These are phyloP conservation scores for Caenorhabditis sp. DNA, from an alignment of 2,888 invertebrate species.

Conservation along the genomic window DNA sequence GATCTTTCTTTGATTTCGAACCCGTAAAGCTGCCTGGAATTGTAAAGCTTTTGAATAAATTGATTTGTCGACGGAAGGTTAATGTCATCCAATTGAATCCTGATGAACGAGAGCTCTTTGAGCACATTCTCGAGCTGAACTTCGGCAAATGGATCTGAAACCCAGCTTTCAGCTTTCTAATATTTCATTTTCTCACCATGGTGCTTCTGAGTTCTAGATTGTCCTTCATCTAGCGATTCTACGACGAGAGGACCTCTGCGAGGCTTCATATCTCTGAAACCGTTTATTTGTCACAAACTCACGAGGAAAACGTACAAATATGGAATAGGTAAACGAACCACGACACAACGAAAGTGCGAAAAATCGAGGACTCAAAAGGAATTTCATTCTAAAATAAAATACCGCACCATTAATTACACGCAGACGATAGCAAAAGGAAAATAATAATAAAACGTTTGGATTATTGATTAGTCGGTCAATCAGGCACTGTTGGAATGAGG, in stretches of 20 bases:
- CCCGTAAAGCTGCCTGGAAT: constrained; percentile 34
- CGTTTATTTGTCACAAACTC: too few relatives aligned
- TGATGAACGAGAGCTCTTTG: constrained; percentile 58
- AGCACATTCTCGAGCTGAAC: constrained; percentile 52
- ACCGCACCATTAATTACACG: neutral
- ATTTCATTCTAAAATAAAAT: constrained; percentile 39
- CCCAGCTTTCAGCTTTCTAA: too few relatives aligned
- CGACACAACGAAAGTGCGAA: neutral
- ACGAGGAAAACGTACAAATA: neutral
- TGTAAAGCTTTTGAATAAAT: constrained; percentile 27
- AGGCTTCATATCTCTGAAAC: constrained; percentile 19
- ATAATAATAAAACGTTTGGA: too few relatives aligned
- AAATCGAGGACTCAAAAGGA: neutral
- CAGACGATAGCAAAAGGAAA: neutral
- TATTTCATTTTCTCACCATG: neutral
- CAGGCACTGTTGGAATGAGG: neutral
- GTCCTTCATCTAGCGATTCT: constrained; percentile 17
- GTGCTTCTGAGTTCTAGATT: neutral
- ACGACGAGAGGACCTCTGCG: constrained; percentile 21
- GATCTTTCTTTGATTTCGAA: neutral
- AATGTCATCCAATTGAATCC: constrained; percentile 62
- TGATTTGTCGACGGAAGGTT: constrained; percentile 22
- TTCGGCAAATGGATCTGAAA: constrained; percentile 48
- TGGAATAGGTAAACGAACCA: constrained; percentile 9
- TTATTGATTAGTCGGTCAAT: neutral